Percentiles rank a stretch among this genome's conserved stretches.
Conservation (phyloP, 2,888 invertebrate species). For the Hirtodrosophila confusa region DNA sequence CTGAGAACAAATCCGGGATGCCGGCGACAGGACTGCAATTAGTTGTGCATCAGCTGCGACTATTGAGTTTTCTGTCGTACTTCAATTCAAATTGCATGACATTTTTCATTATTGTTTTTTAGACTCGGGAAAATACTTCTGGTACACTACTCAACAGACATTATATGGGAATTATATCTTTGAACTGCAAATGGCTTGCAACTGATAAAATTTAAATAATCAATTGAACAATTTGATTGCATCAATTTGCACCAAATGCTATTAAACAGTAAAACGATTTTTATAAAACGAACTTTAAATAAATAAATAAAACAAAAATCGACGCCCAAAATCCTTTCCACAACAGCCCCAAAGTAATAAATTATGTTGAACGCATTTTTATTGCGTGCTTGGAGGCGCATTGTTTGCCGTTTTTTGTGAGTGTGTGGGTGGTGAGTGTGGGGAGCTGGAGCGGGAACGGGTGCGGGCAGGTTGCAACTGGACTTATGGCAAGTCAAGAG, state of each 20-base stretch:
- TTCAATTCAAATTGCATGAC: slow-evolving; percentile 20
- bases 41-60: slow-evolving; percentile 16
- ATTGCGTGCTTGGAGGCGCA: slow-evolving; percentile 41
- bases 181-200: too few relatives aligned
- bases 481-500: slow-evolving; percentile 35
- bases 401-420: slow-evolving; percentile 3
- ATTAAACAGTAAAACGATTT: too few relatives aligned
- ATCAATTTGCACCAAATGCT: too few relatives aligned
- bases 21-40: slow-evolving; percentile 20
- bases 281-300: slow-evolving; percentile 2
- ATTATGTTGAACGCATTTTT: slow-evolving; percentile 53
- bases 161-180: too few relatives aligned
- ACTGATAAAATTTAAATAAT: neutral
- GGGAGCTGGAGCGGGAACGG: neutral
- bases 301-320: neutral
- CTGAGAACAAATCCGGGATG: slow-evolving; percentile 9
- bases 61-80: slow-evolving; percentile 7
- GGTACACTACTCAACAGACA: too few relatives aligned
- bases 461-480: neutral
- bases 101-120: neutral
- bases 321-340: slow-evolving; percentile 36
- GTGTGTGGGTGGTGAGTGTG: slow-evolving; percentile 1
- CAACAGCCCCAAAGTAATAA: slow-evolving; percentile 39
- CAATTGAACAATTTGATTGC: too few relatives aligned
- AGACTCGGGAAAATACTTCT: neutral